Percentiles rank a stretch among this genome's conserved stretches.
Conservation (phyloP, 2,888 invertebrate genomes). For the Scaptomyza cyrtandrae region DNA sequence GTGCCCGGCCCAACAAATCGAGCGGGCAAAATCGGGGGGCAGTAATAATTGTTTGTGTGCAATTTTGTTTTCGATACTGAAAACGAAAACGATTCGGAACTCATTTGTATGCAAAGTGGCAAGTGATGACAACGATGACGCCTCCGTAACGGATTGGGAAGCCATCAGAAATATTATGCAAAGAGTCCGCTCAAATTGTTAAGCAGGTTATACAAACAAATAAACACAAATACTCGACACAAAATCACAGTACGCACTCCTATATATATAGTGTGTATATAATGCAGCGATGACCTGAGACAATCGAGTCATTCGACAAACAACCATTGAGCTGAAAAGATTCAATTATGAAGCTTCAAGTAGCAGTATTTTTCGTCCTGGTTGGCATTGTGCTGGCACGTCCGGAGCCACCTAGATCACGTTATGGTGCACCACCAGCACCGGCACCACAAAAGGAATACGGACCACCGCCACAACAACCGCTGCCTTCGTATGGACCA, state of each 20-base stretch:
- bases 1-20: conserved; percentile 51
- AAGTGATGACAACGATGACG: conserved; percentile 29
- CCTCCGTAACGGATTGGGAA: conserved; percentile 56
- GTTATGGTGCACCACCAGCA: conserved; percentile 81
- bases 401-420: conserved; percentile 84
- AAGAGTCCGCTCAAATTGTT: conserved; percentile 40
- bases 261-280: conserved; percentile 28
- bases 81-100: conserved; percentile 46
- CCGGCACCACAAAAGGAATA: conserved; percentile 83
- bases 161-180: conserved; percentile 78
- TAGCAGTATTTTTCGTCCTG: conserved; percentile 71
- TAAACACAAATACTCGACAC: neutral
- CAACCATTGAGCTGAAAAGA: conserved; percentile 33
- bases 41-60: conserved; percentile 48
- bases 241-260: neutral
- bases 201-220: conserved; percentile 61
- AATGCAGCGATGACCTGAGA: conserved; percentile 58
- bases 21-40: neutral
- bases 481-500: conserved; percentile 82
- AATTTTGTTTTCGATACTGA: conserved; percentile 74
- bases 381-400: conserved; percentile 84
- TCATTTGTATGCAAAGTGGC: conserved; percentile 69
- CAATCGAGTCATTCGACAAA: conserved; percentile 71
- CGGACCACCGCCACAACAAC: conserved; percentile 78
- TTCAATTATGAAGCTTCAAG: conserved; percentile 54